Evolutionary conservation across 2,888 invertebrate genomes (phyloP).

Genomic region (Tinea semifulvella): DNA sequence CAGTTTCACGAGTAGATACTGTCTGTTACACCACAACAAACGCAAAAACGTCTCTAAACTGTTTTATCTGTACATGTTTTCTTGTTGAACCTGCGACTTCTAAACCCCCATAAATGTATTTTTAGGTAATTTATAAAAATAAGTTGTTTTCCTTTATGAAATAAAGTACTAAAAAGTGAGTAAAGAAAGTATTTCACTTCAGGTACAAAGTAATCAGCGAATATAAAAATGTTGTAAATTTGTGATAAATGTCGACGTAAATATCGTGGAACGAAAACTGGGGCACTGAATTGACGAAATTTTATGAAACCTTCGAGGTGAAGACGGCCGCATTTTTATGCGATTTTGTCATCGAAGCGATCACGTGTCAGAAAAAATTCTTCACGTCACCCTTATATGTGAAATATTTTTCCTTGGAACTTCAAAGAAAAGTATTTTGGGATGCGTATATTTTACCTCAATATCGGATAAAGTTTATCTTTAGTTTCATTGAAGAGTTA

Average conservation of each 20-base stretch:
- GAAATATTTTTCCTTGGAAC: neutral
- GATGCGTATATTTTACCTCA: neutral
- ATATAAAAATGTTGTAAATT: neutral
- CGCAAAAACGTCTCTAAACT: too few species aligned
- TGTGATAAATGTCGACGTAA: too few species aligned
- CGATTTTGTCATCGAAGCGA: conserved; percentile 10
- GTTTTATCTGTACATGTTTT: too few species aligned
- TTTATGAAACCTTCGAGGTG: conserved; percentile 6
- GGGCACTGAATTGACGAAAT: conserved; percentile 8
- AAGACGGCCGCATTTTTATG: neutral
- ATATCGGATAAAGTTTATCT: neutral
- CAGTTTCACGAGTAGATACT: too few species aligned
- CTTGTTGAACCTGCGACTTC: too few species aligned
- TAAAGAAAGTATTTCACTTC: too few species aligned
- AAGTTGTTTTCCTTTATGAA: too few species aligned
- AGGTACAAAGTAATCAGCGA: neutral
- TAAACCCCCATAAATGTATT: too few species aligned
- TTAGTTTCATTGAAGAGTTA: too few species aligned
- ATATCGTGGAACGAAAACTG: neutral
- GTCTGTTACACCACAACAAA: too few species aligned
- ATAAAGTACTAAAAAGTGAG: too few species aligned
- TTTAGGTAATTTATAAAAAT: too few species aligned
- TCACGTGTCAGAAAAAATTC: neutral
- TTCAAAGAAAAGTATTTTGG: neutral
- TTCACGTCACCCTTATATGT: neutral